Evolutionary conservation across 2,797 vertebrate species (phyloP).

Genomic region (Notolabrus celidotus): DNA sequence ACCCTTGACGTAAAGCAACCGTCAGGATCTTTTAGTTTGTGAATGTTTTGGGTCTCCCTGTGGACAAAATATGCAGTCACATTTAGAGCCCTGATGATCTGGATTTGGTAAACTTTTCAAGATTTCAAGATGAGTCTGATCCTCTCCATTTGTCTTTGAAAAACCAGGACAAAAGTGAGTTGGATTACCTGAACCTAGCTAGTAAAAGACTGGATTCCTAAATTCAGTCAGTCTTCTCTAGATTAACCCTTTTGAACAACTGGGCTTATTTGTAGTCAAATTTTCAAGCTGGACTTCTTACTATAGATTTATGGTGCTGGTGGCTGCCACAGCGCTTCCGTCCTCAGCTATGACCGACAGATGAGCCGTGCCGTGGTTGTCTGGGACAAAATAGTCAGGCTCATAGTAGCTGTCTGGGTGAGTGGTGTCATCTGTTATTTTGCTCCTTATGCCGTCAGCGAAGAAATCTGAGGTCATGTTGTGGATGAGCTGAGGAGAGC

Average conservation of each 20-base stretch:
- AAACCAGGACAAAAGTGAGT: too few relatives aligned
- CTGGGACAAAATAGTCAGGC: conserved; percentile 89
- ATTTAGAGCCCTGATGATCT: too few relatives aligned
- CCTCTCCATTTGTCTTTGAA: too few relatives aligned
- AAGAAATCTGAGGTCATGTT: conserved; percentile 96
- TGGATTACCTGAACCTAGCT: too few relatives aligned
- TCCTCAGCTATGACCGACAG: conserved; percentile 94
- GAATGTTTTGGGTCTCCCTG: too few relatives aligned
- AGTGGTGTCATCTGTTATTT: conserved; percentile 92
- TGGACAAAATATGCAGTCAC: too few relatives aligned
- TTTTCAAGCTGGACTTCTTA: conserved; percentile 72
- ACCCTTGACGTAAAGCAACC: too few relatives aligned
- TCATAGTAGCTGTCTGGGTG: conserved; percentile 91
- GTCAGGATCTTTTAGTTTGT: too few relatives aligned
- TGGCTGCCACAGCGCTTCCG: conserved; percentile 95
- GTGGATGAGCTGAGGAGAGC: conserved; percentile 86
- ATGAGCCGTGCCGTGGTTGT: conserved; percentile 93
- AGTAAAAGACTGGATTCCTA: too few relatives aligned
- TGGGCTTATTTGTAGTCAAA: background rate
- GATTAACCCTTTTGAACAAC: background rate
- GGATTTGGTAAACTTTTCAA: too few relatives aligned
- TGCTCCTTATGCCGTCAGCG: conserved; percentile 88
- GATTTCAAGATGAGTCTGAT: too few relatives aligned
- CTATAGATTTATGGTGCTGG: conserved; percentile 98
- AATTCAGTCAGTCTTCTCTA: too few relatives aligned